A percentile compares a stretch with the other conserved stretches of the same genome.
Evolutionary conservation across 2,888 invertebrate species (phyloP).

Genomic region (Fragum whitleyi): DNA sequence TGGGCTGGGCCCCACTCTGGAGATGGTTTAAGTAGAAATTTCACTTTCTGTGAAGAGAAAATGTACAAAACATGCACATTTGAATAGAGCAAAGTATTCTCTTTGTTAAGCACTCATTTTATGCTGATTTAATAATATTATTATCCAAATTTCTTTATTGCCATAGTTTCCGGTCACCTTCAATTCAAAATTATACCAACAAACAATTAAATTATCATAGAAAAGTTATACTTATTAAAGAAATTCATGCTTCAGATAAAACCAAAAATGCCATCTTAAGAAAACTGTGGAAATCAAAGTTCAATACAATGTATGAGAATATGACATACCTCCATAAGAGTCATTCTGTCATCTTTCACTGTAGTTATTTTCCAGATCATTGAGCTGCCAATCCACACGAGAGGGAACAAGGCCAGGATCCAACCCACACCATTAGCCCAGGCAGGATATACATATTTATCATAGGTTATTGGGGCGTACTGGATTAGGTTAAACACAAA

Average conservation of each 20-base stretch:
- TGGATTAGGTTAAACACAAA: conserved; percentile 93
- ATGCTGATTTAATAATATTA: too few relatives aligned
- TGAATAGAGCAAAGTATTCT: background rate
- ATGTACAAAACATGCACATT: background rate
- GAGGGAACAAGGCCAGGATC: conserved; percentile 91
- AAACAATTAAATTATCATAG: too few relatives aligned
- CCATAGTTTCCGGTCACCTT: too few relatives aligned
- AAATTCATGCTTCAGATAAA: too few relatives aligned
- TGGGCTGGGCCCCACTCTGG: conserved; percentile 89
- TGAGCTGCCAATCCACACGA: conserved; percentile 87
- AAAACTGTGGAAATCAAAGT: too few relatives aligned
- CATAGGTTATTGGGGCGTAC: conserved; percentile 91
- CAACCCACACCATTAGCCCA: conserved; percentile 93
- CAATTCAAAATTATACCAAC: too few relatives aligned
- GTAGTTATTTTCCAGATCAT: conserved; percentile 78
- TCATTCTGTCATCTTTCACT: conserved; percentile 75
- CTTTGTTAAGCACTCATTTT: background rate
- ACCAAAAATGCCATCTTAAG: too few relatives aligned
- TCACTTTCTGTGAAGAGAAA: conserved; percentile 87
- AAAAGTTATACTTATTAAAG: too few relatives aligned
- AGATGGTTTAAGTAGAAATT: conserved; percentile 89
- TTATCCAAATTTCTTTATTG: too few relatives aligned
- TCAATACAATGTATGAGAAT: too few relatives aligned
- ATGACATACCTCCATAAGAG: conserved; percentile 79
- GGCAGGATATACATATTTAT: conserved; percentile 90